phyloP scores from a whole-genome alignment of 2,113 vertebrate species.

The Porphyrio hochstetteri region DNA sequence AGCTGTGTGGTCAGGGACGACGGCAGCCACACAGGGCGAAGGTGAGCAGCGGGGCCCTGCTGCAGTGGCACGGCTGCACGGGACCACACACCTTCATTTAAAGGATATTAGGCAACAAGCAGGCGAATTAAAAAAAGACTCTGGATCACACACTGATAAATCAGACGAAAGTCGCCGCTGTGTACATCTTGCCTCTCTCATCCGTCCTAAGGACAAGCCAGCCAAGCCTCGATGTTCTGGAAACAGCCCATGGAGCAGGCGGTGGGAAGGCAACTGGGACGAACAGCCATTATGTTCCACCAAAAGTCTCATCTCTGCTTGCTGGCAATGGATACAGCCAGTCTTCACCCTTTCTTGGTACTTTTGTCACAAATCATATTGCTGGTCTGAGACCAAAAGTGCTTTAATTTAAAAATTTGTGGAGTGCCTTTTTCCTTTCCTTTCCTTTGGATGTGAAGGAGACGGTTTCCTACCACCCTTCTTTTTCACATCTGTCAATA shows the following conservation, averaged over 20 bases:
- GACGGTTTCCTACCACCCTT: neutral
- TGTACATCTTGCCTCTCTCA: fast-evolving
- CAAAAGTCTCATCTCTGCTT: neutral
- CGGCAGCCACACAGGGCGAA: fast-evolving
- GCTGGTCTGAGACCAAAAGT: neutral
- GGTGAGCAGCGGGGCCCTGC: neutral
- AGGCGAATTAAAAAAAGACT: neutral
- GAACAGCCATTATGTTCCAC: fast-evolving
- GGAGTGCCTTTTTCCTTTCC: neutral
- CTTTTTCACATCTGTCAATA: neutral
- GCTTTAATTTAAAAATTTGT: neutral
- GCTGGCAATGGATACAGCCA: fast-evolving
- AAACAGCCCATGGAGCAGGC: neutral
- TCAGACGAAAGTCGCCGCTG: fast-evolving
- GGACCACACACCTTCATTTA: neutral
- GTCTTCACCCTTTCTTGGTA: neutral
- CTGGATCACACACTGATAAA: fast-evolving
- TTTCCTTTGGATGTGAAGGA: neutral
- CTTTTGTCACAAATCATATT: neutral
- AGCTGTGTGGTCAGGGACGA: fast-evolving
- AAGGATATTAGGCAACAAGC: neutral
- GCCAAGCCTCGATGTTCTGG: neutral
- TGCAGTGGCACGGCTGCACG: fast-evolving
- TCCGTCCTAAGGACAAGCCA: neutral
- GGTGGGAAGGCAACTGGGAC: neutral